These are phyloP conservation scores for Drosophila austrosaltans DNA, from an alignment of 2,888 invertebrate genomes.

Conservation along the genomic window DNA sequence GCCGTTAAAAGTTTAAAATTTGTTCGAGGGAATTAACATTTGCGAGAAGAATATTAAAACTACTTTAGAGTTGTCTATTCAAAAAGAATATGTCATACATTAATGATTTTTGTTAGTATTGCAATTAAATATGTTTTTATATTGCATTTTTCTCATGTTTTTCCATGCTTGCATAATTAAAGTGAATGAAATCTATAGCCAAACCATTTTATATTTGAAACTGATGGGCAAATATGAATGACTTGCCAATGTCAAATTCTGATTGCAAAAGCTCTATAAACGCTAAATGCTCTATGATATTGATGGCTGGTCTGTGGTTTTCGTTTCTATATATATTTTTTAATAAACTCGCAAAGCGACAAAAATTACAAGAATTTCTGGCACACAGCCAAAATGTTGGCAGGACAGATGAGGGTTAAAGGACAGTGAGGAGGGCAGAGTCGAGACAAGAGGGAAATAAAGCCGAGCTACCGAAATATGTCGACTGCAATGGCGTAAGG, in stretches of 20 bases:
- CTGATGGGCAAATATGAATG: conserved; percentile 1
- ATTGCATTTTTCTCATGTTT: not conserved
- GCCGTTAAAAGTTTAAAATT: not conserved
- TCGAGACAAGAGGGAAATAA: conserved; percentile 26
- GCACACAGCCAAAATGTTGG: conserved; percentile 46
- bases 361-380: conserved; percentile 51
- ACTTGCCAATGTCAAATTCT: conserved; percentile 8
- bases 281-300: conserved; percentile 28
- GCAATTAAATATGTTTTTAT: not conserved
- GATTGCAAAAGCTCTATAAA: conserved; percentile 20
- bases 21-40: not conserved
- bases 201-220: not conserved
- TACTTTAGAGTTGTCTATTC: too few relatives aligned
- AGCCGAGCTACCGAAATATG: conserved; percentile 44
- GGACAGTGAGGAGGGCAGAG: not conserved
- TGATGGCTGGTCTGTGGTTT: conserved; percentile 36
- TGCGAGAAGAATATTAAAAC: too few relatives aligned
- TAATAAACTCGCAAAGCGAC: conserved; percentile 57
- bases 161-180: not conserved
- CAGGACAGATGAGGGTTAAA: conserved; percentile 11
- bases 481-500: conserved; percentile 45
- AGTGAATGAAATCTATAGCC: not conserved
- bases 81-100: too few relatives aligned
- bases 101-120: not conserved
- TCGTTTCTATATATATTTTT: conserved; percentile 48